These are phyloP conservation scores for Neelides sp. DNA, from an alignment of 1,140 invertebrate genomes.

Conservation along the genomic window DNA sequence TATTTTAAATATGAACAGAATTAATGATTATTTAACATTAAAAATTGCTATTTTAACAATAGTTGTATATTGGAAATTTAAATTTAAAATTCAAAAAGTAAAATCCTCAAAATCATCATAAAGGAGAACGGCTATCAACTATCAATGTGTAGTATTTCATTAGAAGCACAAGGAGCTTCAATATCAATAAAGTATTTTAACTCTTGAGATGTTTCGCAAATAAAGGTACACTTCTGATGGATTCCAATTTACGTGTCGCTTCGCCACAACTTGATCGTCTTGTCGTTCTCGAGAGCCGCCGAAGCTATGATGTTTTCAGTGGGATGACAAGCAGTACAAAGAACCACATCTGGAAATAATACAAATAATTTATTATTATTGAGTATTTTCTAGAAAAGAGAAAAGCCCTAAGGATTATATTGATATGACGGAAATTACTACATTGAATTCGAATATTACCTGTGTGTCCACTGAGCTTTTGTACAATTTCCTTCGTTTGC, in stretches of 20 bases:
- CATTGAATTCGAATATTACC: slow-evolving; percentile 46
- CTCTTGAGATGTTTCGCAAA: background rate
- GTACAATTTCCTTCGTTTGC: slow-evolving; percentile 98
- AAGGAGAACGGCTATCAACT: too few relatives aligned
- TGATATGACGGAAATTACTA: background rate
- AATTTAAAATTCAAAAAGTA: too few relatives aligned
- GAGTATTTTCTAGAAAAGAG: slow-evolving; percentile 9
- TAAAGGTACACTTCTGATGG: too few relatives aligned
- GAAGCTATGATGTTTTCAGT: slow-evolving; percentile 99
- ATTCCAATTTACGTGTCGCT: slow-evolving; percentile 95
- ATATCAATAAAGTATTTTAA: too few relatives aligned
- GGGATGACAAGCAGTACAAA: slow-evolving; percentile 96
- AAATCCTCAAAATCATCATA: background rate
- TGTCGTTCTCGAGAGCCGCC: slow-evolving; percentile 94
- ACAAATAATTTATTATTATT: slow-evolving; percentile 24
- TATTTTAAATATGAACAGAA: too few relatives aligned
- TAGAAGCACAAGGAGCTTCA: too few relatives aligned
- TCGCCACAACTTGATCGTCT: slow-evolving; percentile 98
- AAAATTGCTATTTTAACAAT: too few relatives aligned
- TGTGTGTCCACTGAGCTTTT: slow-evolving; percentile 90
- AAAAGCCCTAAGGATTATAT: background rate
- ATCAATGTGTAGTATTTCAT: too few relatives aligned
- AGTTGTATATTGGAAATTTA: too few relatives aligned
- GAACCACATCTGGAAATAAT: slow-evolving; percentile 69
- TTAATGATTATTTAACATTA: too few relatives aligned